Evolutionary conservation across 2,113 vertebrate genomes (phyloP), one percentile per base, ranked within the genome.

Genomic region (Mohoua ochrocephala): DNA sequence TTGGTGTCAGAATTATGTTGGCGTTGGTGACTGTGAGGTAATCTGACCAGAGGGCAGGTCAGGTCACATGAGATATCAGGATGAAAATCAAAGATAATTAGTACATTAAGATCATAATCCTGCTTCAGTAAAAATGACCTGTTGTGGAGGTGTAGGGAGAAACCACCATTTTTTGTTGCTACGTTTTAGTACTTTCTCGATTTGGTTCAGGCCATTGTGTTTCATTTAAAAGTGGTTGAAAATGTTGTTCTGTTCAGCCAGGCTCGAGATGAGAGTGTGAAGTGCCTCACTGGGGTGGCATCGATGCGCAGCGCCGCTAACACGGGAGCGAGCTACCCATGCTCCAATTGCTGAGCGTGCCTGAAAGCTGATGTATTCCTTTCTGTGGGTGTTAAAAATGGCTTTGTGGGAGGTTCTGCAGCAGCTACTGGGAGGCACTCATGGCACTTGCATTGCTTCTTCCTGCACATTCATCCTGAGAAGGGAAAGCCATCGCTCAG

Each of bases 301-400:
- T 19, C 0, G 1, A 20, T 9, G 59, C 1, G 0, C 37, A 10
- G 33, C 0, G 0, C 52, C 2, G 1, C 44, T 15, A 8, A 8
- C 1, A 3, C 0, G 0, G 60, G 39, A 71, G 5, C 0, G 0
- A 68, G 23, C 37, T 39, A 2, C 30, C 68, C 0, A 0, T 1
- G 15, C 42, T 71, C 15, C 6, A 4, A 5, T 22, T 24, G 20
- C 27, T 65, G 64, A 45, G 17, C 2, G 0, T 50, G 18, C 24
- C 71, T 42, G 67, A 15, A 28, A 65, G 42, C 68, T 61, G 42
- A 44, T n/a, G 31, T 49, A 13, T 75, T 56, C 80, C 39, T 75
- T 68, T 44, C 44, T 10, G 65, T 41, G 69, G 74, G 37, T 57
- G 79, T 57, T 37, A 13, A 30, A 84, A 45, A 65, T 44, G 71